Base-by-base conservation (phyloP, 1,140 invertebrate species). In the Bacillus rossius region DNA sequence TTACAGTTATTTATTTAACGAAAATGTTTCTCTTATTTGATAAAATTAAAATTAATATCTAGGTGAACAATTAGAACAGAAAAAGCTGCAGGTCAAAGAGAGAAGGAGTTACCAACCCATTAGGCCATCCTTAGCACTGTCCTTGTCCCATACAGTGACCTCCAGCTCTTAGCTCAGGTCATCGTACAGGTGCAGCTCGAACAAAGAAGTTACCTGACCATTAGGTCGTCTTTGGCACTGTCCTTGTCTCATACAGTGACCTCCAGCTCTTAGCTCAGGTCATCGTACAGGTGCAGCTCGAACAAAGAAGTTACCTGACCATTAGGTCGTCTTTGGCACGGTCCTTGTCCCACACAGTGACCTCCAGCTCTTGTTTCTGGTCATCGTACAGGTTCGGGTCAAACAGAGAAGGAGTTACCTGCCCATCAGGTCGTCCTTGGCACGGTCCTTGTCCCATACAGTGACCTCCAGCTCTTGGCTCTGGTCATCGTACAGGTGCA, bases 221-320 rank as follows among this genome's bases (percentile, higher is more conserved):
- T 88, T 61, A 92, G 84, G 69, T 94, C 91, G 72, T 96, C 92
- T 65, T 85, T 88, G 8, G 84, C 84, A 53, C 85, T 84, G 67
- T 94, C 90, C 66, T 92, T 91, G 70, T 96, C 93, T 84, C 87
- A 95, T 1, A 97, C 84, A 0, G 89, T 89, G 5, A 98, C 86
- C 73, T 98, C 93, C 29, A 98, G 75, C 47, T 90, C 82, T 72
- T 94, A 91, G 52, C 79, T 80, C 50, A 88, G 84, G 29, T 96
- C 94, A 65, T 98, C 93, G 72, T 92, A 99, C 7, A 98, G 80
- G 71, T 98, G 94, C 8, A 99, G 79, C 72, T 99, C 95, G 72
- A 99, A 98, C 74, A n/a, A n/a, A n/a, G n/a, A n/a, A n/a, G n/a
- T n/a, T n/a, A n/a, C n/a, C n/a, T n/a, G n/a, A n/a, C n/a, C n/a